phyloP scores from a whole-genome alignment of 1,140 invertebrate genomes.

The Apis florea region DNA sequence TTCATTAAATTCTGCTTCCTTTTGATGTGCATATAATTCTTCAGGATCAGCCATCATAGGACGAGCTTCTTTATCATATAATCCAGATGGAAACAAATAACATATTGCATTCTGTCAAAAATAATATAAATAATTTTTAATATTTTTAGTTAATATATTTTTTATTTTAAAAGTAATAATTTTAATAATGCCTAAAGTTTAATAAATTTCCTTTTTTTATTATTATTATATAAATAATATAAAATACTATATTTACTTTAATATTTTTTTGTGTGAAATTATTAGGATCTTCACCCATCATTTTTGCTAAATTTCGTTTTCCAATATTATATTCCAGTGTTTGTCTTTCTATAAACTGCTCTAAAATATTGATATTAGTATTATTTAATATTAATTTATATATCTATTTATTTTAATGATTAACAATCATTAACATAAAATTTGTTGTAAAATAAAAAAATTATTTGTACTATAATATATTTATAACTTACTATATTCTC shows the following conservation, averaged over 20 bases:
- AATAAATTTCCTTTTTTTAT: not conserved
- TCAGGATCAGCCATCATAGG: constrained; percentile 93
- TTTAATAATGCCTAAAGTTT: not conserved
- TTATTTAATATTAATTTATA: constrained; percentile 83
- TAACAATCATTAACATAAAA: no score
- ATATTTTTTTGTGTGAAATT: constrained; percentile 93
- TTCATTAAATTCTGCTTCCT: constrained; percentile 95
- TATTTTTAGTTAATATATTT: no score
- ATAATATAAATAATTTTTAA: not conserved
- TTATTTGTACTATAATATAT: not conserved
- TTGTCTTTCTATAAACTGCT: constrained; percentile 92
- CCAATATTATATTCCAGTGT: constrained; percentile 93
- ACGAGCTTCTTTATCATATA: constrained; percentile 90
- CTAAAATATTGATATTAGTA: constrained; percentile 74
- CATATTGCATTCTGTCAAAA: constrained; percentile 88
- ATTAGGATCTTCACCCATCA: constrained; percentile 97
- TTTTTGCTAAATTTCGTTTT: constrained; percentile 97
- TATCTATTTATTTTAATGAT: constrained; percentile 84
- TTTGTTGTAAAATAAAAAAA: constrained; percentile 33
- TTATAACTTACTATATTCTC: constrained; percentile 84
- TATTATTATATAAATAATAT: not conserved
- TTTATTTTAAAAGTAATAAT: constrained; percentile 63
- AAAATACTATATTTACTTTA: constrained; percentile 83
- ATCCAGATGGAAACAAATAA: constrained; percentile 95
- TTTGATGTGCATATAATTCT: constrained; percentile 90